A percentile compares a stretch with the other conserved stretches of the same genome.
Evolutionary conservation across 2,113 vertebrate genomes (phyloP).

Genomic region (Montifringilla adamsi): DNA sequence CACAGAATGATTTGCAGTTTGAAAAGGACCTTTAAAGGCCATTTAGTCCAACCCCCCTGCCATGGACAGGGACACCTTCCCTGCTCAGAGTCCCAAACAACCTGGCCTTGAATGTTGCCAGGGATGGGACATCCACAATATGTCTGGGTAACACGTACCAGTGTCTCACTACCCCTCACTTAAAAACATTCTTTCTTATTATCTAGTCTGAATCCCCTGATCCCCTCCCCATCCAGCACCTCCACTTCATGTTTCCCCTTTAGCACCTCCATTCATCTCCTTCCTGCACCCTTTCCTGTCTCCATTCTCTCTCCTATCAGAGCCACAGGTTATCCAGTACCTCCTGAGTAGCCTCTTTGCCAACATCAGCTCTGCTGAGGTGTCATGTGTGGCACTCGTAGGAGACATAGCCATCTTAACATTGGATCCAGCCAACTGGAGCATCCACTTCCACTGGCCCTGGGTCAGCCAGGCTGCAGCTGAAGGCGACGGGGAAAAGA

Average conservation of each 20-base stretch:
- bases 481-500: rapidly evolving
- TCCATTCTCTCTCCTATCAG: neutral
- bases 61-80: neutral
- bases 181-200: neutral
- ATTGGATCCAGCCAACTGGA: neutral
- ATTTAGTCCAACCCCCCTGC: neutral
- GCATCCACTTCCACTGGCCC: neutral
- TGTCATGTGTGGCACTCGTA: neutral
- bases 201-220: neutral
- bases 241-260: neutral
- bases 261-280: neutral
- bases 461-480: neutral
- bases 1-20: neutral
- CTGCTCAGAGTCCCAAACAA: neutral
- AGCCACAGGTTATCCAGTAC: neutral
- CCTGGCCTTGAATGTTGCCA: neutral
- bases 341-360: neutral
- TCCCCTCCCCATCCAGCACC: neutral
- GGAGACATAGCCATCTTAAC: neutral
- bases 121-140: too few species aligned
- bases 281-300: neutral
- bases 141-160: neutral
- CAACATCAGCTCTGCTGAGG: neutral
- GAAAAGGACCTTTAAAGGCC: neutral
- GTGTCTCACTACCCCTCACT: neutral